Base-by-base conservation (phyloP, 2,888 invertebrate genomes). In the Caenorhabditis virilis region DNA sequence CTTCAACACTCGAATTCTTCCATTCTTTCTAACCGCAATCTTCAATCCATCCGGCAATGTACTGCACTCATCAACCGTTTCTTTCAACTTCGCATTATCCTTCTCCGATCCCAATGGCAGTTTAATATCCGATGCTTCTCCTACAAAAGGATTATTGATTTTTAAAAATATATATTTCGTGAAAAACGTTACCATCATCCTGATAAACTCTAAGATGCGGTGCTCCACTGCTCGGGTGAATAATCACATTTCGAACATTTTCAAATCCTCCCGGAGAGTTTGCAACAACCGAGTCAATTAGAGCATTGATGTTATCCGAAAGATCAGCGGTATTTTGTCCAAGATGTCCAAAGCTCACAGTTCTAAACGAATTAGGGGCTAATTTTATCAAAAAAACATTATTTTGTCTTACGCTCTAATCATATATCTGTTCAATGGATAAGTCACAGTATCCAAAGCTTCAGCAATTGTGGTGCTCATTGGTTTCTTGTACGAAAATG, bases 11-110 rank as follows among this genome's bases (percentile, higher is more conserved):
- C 74, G 66, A 7, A 72, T 46, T 18, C 69, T 57, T 20, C 69
- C 67, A 38, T 62, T 67, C 38, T 64, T 71, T 20, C 72, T 65
- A n/a, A 76, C 61, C 20, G 69, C 62, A 39, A 76, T 27, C 62
- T 70, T 71, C 33, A 80, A 68, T 39, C 78, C 80, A 9, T 79
- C 79, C 7, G 80, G 80, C 20, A 80, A 65, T 4, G 79, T 78
- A 25, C 54, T 70, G 53, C 74, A 76, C n/a, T 79, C 79, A 36
- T 72, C 78, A 2, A 58, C 33, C 23, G 65, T 55, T 22, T 59
- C 53, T 11, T 56, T 50, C 16, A 50, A 38, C 33, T 46, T 50
- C 41, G 49, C 60, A 23, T 60, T 56, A 18, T 56, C 63, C 11
- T 41, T 51, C 15, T 42, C 55, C 7, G 62, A 53, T 27, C 51